Evolutionary conservation across 2,888 invertebrate genomes (phyloP), one percentile per base, ranked within the genome.

Genomic region (Polia nebulosa): DNA sequence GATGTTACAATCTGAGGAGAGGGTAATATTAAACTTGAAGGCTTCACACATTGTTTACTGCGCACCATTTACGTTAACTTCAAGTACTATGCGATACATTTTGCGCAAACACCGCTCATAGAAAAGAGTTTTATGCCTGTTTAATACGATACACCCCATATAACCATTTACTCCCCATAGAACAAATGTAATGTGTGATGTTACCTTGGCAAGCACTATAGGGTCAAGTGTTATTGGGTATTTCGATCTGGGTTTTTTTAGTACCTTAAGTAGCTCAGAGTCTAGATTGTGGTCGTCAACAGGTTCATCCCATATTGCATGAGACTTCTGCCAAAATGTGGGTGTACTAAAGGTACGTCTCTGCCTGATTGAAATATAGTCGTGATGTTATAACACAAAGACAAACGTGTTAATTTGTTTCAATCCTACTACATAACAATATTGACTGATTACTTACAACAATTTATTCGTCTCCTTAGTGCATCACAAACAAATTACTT

Each of bases 401-500:
- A 2, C n/a, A 41, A 41, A 11, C 25, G 8, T 17, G 0, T 11
- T 2, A 25, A 11, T 47, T 20, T n/a, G 11, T 36, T 22, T 41
- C 17, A 49, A 51, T n/a, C 6, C 11, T 3, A 11, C 8, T 6
- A 15, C 13, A n/a, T 27, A 13, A 7, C 34, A 17, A 36, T 5
- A 27, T 20, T 41, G 5, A 39, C 17, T 34, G 9, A 22, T 47
- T 6, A 13, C 22, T 5, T 25, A 47, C 3, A 9, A 20, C 22
- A 32, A n/a, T 6, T 4, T n/a, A 9, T 1, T 25, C n/a, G 34
- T 39, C 29, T n/a, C 11, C 11, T 13, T 25, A 53, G 17, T 27
- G 41, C 45, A 72, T 44, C 8, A 6, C 58, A 75, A 73, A 39
- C 55, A 13, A 56, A 56, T 76, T 62, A 58, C 29, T n/a, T 32